Conservation (phyloP, 2,113 vertebrate genomes). For the Himantopus leucocephalus region DNA sequence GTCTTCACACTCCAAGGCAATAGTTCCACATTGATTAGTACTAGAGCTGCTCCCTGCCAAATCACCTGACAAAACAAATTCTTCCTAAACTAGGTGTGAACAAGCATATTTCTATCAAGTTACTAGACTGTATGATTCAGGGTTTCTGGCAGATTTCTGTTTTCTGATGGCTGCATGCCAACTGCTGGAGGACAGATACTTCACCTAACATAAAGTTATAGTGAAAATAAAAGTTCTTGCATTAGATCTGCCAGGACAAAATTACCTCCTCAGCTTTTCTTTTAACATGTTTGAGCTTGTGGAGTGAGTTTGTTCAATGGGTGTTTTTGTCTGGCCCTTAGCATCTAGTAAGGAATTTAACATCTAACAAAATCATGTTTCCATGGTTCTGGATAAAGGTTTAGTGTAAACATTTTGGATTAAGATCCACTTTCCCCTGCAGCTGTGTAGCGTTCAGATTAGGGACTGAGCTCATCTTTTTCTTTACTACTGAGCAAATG, state of each 20-base stretch:
- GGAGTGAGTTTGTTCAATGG: not conserved
- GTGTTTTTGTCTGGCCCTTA: not conserved
- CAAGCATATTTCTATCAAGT: not conserved
- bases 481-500: not conserved
- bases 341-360: not conserved
- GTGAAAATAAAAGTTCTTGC: not conserved
- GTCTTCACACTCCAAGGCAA: not conserved
- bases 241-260: not conserved
- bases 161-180: not conserved
- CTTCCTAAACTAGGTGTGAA: not conserved
- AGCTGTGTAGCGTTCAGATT: not conserved
- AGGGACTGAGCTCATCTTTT: not conserved
- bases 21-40: not conserved
- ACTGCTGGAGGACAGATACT: not conserved
- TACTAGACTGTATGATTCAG: not conserved
- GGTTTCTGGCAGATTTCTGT: not conserved
- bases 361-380: not conserved
- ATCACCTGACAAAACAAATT: not conserved
- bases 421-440: not conserved
- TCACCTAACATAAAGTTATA: not conserved
- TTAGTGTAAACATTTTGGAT: not conserved
- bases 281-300: not conserved
- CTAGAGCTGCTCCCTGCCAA: not conserved
- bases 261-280: not conserved
- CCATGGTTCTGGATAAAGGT: not conserved